Conservation (phyloP, 1,140 invertebrate species). For the Condylostylus longicornis region DNA sequence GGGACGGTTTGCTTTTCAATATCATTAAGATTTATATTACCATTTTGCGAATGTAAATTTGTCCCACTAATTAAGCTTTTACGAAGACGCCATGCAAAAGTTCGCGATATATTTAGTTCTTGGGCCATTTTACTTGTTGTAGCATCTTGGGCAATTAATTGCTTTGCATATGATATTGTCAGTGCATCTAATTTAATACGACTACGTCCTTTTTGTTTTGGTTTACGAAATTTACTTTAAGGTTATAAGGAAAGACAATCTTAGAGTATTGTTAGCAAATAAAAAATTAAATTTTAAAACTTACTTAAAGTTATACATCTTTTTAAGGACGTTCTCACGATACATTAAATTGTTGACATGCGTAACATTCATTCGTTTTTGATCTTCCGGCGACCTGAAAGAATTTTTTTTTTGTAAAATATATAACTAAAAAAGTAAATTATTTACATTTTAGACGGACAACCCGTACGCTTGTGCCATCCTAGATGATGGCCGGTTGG, state of each 20-base stretch:
- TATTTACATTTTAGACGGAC: slow-evolving; percentile 27
- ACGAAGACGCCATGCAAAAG: slow-evolving; percentile 28
- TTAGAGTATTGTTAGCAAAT: no score
- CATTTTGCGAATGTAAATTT: slow-evolving; percentile 25
- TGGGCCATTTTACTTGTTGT: slow-evolving; percentile 29
- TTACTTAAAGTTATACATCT: no score
- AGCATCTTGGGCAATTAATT: slow-evolving; percentile 25
- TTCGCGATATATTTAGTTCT: slow-evolving; percentile 27
- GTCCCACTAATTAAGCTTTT: slow-evolving; percentile 29
- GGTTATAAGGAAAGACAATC: no score
- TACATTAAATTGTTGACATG: no score
- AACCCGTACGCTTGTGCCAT: slow-evolving; percentile 30
- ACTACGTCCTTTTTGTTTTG: slow-evolving; percentile 28
- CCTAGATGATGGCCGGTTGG: slow-evolving; percentile 29
- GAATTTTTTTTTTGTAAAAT: no score
- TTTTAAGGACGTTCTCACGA: no score
- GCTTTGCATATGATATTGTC: slow-evolving; percentile 28
- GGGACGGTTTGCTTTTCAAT: slow-evolving; percentile 17
- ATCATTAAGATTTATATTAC: slow-evolving; percentile 14
- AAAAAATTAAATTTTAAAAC: no score
- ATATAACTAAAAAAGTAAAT: no score
- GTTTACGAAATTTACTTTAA: no score
- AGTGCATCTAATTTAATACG: slow-evolving; percentile 29
- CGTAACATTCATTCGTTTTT: no score
- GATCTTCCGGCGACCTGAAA: no score